A percentile compares a stretch with the other conserved stretches of the same genome.
Conservation (phyloP, 92 coral and sea anemone species). For the Virgularia gustaviana region DNA sequence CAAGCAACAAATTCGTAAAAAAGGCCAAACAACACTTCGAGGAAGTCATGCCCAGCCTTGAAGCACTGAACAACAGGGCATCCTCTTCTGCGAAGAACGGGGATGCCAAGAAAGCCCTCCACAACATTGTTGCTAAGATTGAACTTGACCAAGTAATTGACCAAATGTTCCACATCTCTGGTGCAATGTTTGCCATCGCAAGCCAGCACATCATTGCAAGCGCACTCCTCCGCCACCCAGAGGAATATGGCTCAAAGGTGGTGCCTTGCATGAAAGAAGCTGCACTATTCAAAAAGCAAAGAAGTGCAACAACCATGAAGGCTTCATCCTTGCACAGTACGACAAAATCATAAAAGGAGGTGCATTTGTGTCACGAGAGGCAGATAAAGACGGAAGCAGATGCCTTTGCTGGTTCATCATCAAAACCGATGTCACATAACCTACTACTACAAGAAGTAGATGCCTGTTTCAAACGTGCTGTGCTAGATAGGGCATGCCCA, state of each 20-base stretch:
- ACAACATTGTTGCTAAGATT: neutral
- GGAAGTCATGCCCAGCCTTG: neutral
- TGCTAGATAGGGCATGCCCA: too few species aligned
- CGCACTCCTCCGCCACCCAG: neutral
- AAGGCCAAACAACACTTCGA: neutral
- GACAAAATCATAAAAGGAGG: too few species aligned
- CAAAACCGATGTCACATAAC: too few species aligned
- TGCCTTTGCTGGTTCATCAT: too few species aligned
- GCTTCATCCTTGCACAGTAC: too few species aligned
- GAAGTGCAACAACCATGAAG: too few species aligned
- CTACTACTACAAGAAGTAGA: too few species aligned
- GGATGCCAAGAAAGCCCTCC: neutral
- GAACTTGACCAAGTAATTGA: constrained; percentile 10
- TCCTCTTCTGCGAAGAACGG: neutral
- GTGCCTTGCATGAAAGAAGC: too few species aligned
- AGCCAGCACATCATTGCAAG: neutral
- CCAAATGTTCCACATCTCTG: neutral
- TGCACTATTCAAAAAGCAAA: too few species aligned
- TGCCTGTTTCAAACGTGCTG: too few species aligned
- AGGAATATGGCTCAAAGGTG: neutral
- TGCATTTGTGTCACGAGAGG: too few species aligned
- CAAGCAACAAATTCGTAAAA: neutral
- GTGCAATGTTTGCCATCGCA: constrained; percentile 7
- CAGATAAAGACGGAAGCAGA: too few species aligned
- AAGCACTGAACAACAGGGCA: neutral